Evolutionary conservation across 2,113 vertebrate genomes (phyloP).

Genomic region (Himantopus leucocephalus): DNA sequence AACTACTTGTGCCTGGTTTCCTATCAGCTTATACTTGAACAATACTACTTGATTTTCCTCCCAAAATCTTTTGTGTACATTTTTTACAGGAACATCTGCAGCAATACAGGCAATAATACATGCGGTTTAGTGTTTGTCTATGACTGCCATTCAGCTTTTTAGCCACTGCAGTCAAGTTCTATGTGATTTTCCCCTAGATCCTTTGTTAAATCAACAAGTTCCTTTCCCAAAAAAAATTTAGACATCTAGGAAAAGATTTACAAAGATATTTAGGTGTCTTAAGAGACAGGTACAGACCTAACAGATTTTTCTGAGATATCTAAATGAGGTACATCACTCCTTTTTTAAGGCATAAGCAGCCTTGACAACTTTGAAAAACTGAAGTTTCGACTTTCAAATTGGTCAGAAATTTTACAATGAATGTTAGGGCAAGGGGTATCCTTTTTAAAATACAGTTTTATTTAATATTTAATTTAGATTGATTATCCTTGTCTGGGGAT

Average conservation of each 20-base stretch:
- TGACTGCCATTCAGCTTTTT: not conserved
- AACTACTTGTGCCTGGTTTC: not conserved
- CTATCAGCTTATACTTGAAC: not conserved
- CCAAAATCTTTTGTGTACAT: accelerated
- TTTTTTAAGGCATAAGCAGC: not conserved
- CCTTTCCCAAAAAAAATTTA: not conserved
- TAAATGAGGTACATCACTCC: not conserved
- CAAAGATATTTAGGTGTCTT: not conserved
- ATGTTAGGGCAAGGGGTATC: not conserved
- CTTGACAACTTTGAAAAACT: not conserved
- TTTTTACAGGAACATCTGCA: not conserved
- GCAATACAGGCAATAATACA: not conserved
- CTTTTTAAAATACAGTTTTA: not conserved
- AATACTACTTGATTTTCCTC: not conserved
- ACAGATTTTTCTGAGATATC: not conserved
- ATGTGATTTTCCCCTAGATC: not conserved
- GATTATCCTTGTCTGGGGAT: not conserved
- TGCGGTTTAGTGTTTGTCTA: not conserved
- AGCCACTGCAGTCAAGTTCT: not conserved
- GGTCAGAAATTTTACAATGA: not conserved
- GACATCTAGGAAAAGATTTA: not conserved
- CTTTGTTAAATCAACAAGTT: not conserved
- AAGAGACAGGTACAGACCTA: not conserved
- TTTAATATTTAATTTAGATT: not conserved
- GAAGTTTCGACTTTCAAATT: not conserved